phyloP scores from a whole-genome alignment of 1,140 invertebrate genomes.

The Rhagoletis zephyria region DNA sequence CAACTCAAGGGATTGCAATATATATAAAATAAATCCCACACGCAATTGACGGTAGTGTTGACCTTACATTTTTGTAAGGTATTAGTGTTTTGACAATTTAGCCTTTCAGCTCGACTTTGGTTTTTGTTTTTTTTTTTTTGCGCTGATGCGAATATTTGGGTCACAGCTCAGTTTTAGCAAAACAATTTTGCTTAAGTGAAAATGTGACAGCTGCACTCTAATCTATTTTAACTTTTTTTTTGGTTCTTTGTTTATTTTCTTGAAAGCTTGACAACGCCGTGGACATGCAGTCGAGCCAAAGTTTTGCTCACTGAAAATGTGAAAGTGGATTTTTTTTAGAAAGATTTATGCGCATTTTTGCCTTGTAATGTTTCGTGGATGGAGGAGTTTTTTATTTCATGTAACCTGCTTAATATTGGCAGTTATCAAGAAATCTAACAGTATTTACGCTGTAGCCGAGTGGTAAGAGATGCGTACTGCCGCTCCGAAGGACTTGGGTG shows the following conservation, averaged over 20 bases:
- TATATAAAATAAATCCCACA: not conserved
- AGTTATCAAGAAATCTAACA: no score
- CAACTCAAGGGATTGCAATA: not conserved
- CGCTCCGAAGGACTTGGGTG: no score
- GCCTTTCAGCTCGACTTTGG: constrained; percentile 17
- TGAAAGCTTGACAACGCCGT: constrained; percentile 4
- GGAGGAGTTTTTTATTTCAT: no score
- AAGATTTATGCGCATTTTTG: no score
- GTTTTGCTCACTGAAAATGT: not conserved
- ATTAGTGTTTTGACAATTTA: constrained; percentile 47
- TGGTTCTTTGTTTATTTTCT: no score
- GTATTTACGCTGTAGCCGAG: no score
- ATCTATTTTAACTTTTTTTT: not conserved
- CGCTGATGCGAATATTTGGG: not conserved
- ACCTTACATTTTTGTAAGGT: not conserved
- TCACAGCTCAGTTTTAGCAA: not conserved
- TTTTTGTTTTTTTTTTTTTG: no score
- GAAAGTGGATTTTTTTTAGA: not conserved
- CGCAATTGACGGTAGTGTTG: not conserved
- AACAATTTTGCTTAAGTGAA: constrained; percentile 43
- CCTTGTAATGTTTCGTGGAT: no score
- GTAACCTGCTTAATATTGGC: no score
- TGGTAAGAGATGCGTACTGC: no score
- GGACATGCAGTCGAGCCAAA: not conserved
- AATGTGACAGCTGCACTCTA: constrained; percentile 16